Evolutionary conservation across 2,888 invertebrate genomes (phyloP).

Genomic region (Caradrina clavipalpis): DNA sequence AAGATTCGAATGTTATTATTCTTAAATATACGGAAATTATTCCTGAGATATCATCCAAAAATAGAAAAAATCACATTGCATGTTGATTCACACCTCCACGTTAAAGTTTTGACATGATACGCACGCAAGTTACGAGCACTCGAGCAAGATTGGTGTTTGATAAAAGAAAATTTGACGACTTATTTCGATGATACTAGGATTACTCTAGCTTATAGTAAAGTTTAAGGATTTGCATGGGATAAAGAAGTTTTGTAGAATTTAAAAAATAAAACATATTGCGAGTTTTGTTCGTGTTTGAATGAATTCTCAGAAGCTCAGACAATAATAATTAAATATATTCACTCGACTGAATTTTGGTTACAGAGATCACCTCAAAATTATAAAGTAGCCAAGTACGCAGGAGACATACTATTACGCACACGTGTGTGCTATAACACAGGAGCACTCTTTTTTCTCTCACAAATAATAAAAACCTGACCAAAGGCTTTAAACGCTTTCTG

Average conservation of each 20-base stretch:
- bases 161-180: slow-evolving; percentile 66
- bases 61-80: background rate
- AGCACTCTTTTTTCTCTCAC: no score
- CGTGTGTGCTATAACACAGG: no score
- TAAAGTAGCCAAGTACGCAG: no score
- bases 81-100: slow-evolving; percentile 37
- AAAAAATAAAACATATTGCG: background rate
- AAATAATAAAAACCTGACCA: no score
- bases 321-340: no score
- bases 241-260: background rate
- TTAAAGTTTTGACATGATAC: slow-evolving; percentile 59
- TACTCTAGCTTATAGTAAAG: slow-evolving; percentile 23
- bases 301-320: no score
- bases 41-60: background rate
- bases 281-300: background rate
- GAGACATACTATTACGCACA: no score
- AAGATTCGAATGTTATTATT: no score
- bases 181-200: slow-evolving; percentile 53
- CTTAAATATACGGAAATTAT: no score
- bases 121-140: slow-evolving; percentile 48
- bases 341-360: no score
- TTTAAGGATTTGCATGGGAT: slow-evolving; percentile 6
- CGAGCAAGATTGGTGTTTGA: slow-evolving; percentile 57
- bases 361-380: no score
- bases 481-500: no score